Conservation (phyloP, 2,888 invertebrate genomes). For the Elmis aenea region DNA sequence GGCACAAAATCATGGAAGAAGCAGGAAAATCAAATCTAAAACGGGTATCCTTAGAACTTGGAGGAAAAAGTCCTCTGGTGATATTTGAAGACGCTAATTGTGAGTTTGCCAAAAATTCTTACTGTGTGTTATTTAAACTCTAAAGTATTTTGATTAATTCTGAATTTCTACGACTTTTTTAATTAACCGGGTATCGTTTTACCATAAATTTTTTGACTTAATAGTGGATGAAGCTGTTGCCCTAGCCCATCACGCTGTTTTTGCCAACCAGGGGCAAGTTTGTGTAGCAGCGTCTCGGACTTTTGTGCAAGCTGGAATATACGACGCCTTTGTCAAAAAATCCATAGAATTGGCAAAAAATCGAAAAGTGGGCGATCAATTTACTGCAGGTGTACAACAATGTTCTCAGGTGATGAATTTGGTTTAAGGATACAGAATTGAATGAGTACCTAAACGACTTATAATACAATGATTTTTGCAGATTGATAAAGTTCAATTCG, state of each 20-base stretch:
- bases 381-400: slow-evolving; percentile 60
- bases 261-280: slow-evolving; percentile 73
- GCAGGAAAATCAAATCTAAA: slow-evolving; percentile 77
- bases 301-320: slow-evolving; percentile 81
- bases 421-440: slow-evolving; percentile 12
- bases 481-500: slow-evolving; percentile 70
- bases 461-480: slow-evolving; percentile 35
- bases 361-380: slow-evolving; percentile 79
- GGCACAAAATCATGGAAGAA: slow-evolving; percentile 55
- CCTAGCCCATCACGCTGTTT: slow-evolving; percentile 62
- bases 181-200: too few relatives aligned
- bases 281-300: slow-evolving; percentile 86
- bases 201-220: too few relatives aligned
- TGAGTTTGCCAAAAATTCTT: slow-evolving; percentile 48
- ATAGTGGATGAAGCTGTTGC: slow-evolving; percentile 58
- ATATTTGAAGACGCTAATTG: slow-evolving; percentile 76
- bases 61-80: slow-evolving; percentile 85
- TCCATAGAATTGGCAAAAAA: slow-evolving; percentile 64
- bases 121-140: background rate
- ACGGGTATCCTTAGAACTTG: slow-evolving; percentile 76
- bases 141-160: background rate
- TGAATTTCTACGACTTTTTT: background rate
- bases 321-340: slow-evolving; percentile 77
- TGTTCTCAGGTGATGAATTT: slow-evolving; percentile 91
- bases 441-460: too few relatives aligned